These are phyloP conservation scores for Megalopta genalis DNA, from an alignment of 1,140 invertebrate genomes.

Conservation along the genomic window DNA sequence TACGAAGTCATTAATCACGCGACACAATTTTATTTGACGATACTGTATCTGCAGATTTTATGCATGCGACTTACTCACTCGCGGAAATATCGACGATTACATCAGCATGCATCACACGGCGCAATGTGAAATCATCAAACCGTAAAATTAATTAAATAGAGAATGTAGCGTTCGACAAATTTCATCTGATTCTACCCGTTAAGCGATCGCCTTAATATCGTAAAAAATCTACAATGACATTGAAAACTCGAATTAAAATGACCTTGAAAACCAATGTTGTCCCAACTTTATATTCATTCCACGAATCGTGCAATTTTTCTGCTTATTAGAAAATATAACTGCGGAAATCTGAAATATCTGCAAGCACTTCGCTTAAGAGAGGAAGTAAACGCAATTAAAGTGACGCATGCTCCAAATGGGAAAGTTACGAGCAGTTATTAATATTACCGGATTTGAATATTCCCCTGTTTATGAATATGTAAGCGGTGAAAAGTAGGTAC, in stretches of 20 bases:
- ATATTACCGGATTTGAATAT: neutral
- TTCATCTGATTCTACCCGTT: neutral
- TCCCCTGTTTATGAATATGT: slow-evolving; percentile 21
- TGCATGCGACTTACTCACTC: neutral
- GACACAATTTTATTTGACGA: neutral
- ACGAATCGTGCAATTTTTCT: no score
- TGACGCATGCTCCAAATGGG: neutral
- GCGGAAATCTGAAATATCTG: neutral
- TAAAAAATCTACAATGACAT: no score
- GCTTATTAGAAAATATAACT: neutral
- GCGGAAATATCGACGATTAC: slow-evolving; percentile 5
- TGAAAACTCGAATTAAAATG: no score
- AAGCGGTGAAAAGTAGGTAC: neutral
- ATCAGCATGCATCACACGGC: neutral
- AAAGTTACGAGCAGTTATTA: slow-evolving; percentile 7
- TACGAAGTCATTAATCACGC: slow-evolving; percentile 1
- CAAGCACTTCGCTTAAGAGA: neutral
- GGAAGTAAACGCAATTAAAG: neutral
- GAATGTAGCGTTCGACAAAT: no score
- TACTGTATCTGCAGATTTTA: neutral
- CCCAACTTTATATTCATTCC: no score
- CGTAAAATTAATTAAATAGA: no score
- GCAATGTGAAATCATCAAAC: neutral
- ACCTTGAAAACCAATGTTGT: no score
- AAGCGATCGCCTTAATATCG: neutral